phyloP scores from a whole-genome alignment of 2,113 vertebrate genomes.

The Hippolais icterina region DNA sequence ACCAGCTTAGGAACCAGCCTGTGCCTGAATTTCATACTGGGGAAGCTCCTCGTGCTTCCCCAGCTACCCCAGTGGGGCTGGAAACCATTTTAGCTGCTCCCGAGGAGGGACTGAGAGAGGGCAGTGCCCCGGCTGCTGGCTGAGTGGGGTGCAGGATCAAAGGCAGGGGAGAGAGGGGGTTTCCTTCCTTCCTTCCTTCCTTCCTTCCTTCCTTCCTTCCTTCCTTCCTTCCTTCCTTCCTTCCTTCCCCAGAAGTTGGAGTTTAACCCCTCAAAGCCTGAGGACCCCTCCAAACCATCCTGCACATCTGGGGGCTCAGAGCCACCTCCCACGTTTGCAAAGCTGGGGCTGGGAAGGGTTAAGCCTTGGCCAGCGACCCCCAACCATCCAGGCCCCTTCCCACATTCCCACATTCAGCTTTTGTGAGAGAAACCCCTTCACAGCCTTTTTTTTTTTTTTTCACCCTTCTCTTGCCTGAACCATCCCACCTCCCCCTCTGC shows the following conservation, averaged over 20 bases:
- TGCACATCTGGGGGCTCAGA: background rate
- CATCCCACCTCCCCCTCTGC: rapidly evolving
- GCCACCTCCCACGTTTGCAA: rapidly evolving
- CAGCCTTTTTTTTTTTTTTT: background rate
- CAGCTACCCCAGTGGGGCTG: background rate
- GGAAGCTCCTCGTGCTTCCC: background rate
- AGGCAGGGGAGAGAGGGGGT: background rate
- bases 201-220: background rate
- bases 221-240: too few species aligned
- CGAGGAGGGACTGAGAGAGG: background rate
- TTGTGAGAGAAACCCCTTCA: background rate
- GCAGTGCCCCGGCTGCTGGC: background rate
- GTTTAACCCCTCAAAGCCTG: background rate
- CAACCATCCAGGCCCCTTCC: background rate
- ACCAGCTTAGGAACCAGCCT: background rate
- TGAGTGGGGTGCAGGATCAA: background rate
- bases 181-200: background rate
- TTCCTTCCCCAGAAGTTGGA: background rate
- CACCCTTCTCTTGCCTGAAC: background rate
- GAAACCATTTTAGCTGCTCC: background rate
- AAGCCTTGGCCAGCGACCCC: background rate
- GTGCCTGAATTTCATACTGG: background rate
- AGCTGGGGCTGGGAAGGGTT: background rate
- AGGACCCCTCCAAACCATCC: background rate
- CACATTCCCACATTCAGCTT: background rate